A percentile compares a stretch with the other conserved stretches of the same genome.
These are phyloP conservation scores for Anthrax anthrax DNA, from an alignment of 2,888 invertebrate species.

Conservation along the genomic window DNA sequence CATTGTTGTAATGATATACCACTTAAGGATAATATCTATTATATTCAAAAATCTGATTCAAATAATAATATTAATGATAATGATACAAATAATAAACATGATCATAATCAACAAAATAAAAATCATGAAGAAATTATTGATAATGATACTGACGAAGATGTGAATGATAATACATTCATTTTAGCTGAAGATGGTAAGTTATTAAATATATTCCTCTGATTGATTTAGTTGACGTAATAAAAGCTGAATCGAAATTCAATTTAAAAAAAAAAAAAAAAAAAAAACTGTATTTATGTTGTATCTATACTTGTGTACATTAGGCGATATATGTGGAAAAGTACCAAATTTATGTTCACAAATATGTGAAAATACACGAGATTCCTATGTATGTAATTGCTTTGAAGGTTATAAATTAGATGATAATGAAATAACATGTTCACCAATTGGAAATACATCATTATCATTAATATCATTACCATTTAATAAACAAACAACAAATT, in stretches of 20 bases:
- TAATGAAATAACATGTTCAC: constrained; percentile 38
- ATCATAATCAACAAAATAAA: background rate
- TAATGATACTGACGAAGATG: background rate
- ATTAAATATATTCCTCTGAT: no score
- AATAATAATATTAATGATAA: no score
- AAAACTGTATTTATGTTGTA: no score
- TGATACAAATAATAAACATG: background rate
- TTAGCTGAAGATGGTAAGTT: constrained; percentile 9
- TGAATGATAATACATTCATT: constrained; percentile 8
- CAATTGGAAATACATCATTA: constrained; percentile 2
- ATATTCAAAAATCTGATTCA: background rate
- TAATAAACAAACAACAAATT: background rate
- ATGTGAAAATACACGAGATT: constrained; percentile 43
- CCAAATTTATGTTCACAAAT: constrained; percentile 40
- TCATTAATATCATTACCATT: no score
- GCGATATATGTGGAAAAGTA: constrained; percentile 40
- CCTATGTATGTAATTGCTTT: constrained; percentile 38
- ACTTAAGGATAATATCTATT: background rate
- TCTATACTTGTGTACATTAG: constrained; percentile 20
- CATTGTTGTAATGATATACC: constrained; percentile 40
- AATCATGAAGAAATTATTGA: background rate
- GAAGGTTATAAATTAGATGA: constrained; percentile 35
- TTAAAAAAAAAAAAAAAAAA: no score
- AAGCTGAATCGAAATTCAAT: no score
- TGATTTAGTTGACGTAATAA: no score